A percentile compares a stretch with the other conserved stretches of the same genome.
These are phyloP conservation scores for Iphiclides podalirius DNA, from an alignment of 2,888 invertebrate genomes.

Conservation along the genomic window DNA sequence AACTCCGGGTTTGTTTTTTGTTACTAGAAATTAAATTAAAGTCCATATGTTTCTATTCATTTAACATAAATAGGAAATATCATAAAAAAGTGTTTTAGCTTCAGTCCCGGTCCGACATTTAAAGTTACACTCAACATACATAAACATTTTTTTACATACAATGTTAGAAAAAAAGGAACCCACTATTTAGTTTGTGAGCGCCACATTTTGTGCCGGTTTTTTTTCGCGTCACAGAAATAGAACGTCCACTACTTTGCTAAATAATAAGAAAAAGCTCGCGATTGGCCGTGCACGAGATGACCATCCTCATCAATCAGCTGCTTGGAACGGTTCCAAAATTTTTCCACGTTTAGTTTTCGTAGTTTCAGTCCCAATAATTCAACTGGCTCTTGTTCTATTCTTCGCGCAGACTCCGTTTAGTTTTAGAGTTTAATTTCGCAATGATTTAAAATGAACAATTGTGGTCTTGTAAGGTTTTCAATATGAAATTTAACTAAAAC, in stretches of 20 bases:
- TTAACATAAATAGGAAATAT: too few species aligned
- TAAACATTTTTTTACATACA: too few species aligned
- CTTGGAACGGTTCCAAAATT: conserved; percentile 76
- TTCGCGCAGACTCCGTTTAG: conserved; percentile 37
- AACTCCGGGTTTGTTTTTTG: too few species aligned
- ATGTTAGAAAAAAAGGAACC: not conserved
- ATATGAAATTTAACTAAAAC: too few species aligned
- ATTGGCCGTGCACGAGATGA: conserved; percentile 80
- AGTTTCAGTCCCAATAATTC: conserved; percentile 72
- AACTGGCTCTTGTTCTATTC: conserved; percentile 53
- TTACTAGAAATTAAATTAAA: too few species aligned
- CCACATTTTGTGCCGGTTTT: conserved; percentile 67
- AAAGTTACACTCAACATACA: too few species aligned
- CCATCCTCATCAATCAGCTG: conserved; percentile 81
- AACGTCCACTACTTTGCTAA: conserved; percentile 75
- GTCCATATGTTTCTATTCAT: too few species aligned
- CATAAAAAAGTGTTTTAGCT: too few species aligned
- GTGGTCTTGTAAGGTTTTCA: too few species aligned
- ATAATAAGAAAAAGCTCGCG: conserved; percentile 79
- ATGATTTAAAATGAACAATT: too few species aligned
- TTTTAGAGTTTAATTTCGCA: conserved; percentile 14
- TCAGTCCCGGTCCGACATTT: too few species aligned
- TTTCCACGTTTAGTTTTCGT: conserved; percentile 78
- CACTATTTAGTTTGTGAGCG: conserved; percentile 34
- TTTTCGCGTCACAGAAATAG: conserved; percentile 77